A percentile compares a stretch with the other conserved stretches of the same genome.
Conservation (phyloP, 1,140 invertebrate genomes). For the Pissodes strobi region DNA sequence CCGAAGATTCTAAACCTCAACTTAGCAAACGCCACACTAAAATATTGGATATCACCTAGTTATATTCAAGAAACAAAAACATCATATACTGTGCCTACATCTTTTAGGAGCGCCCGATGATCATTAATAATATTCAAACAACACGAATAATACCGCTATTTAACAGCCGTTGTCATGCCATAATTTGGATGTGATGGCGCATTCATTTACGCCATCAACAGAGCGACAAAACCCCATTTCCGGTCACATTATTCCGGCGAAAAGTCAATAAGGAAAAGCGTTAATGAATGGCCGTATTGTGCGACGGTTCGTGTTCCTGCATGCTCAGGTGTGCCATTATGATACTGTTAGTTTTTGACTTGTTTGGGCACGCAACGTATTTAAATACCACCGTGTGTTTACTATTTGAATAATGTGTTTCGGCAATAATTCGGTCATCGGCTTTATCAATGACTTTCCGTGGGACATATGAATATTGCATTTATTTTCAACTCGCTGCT, state of each 20-base stretch:
- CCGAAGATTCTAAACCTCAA: no score
- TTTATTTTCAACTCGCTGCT: no score
- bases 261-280: constrained; percentile 25
- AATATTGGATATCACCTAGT: no score
- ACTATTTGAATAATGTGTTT: background rate
- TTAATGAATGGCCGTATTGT: constrained; percentile 20
- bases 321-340: constrained; percentile 30
- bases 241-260: constrained; percentile 25
- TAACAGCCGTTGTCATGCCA: constrained; percentile 15
- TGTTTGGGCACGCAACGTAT: constrained; percentile 4
- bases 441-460: no score
- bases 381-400: no score
- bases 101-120: background rate
- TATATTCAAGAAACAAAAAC: background rate
- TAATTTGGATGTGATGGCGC: constrained; percentile 30
- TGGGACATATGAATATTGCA: no score
- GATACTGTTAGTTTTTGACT: constrained; percentile 6
- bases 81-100: background rate
- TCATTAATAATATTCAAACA: constrained; percentile 3
- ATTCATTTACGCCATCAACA: constrained; percentile 27
- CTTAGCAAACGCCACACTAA: no score
- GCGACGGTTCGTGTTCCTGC: constrained; percentile 22
- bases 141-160: constrained; percentile 24
- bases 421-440: no score
- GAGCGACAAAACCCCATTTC: constrained; percentile 24